Conservation (phyloP, 1,140 invertebrate genomes). For the Leptestheria dahalacensis region DNA sequence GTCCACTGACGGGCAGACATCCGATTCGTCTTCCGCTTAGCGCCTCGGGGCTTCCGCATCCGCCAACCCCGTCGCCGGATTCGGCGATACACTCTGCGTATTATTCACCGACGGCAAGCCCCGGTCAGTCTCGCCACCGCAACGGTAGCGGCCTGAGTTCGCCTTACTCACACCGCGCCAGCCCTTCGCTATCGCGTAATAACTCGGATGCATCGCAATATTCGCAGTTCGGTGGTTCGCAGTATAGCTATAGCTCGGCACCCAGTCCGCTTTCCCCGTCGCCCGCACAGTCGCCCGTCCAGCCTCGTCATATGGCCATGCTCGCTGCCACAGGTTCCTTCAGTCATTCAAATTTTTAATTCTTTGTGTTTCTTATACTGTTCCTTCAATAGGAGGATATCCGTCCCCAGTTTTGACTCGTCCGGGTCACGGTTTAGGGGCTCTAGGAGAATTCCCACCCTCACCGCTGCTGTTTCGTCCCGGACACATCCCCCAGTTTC, state of each 20-base stretch:
- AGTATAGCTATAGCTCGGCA: conserved; percentile 42
- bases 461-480: conserved; percentile 14
- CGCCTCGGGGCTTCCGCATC: conserved; percentile 18
- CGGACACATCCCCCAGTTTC: neutral
- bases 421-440: conserved; percentile 1
- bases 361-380: neutral
- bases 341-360: neutral
- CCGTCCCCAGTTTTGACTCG: neutral
- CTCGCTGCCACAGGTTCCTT: conserved; percentile 14
- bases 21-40: conserved; percentile 14
- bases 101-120: conserved; percentile 64
- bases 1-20: conserved; percentile 12
- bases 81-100: conserved; percentile 69
- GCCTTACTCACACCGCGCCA: conserved; percentile 31
- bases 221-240: conserved; percentile 40
- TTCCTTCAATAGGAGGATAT: neutral
- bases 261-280: conserved; percentile 25
- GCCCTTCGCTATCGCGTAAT: conserved; percentile 66
- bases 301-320: conserved; percentile 30
- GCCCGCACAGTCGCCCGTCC: conserved; percentile 72
- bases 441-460: conserved; percentile 8
- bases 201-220: conserved; percentile 70
- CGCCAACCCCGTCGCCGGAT: conserved; percentile 19
- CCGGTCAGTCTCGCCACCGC: conserved; percentile 58
- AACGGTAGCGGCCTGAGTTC: conserved; percentile 31